Conservation (phyloP, 2,113 vertebrate genomes). For the Rhabdomys dilectus region DNA sequence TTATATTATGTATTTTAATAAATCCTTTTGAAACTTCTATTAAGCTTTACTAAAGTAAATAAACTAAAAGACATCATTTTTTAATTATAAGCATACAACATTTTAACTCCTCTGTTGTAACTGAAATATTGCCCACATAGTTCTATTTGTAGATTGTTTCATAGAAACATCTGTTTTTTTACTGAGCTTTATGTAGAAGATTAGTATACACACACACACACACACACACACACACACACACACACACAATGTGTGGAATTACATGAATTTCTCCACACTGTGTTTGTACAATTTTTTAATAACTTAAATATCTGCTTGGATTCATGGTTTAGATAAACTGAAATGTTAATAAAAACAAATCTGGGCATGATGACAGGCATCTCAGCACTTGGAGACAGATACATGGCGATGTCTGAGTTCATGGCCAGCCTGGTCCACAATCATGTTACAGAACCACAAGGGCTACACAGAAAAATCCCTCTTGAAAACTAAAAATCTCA, state of each 20-base stretch:
- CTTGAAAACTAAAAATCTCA: not conserved
- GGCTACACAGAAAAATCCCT: not conserved
- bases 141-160: not conserved
- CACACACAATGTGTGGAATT: not conserved
- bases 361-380: not conserved
- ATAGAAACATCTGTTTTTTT: not conserved
- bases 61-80: not conserved
- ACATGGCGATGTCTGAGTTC: not conserved
- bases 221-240: not conserved
- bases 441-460: not conserved
- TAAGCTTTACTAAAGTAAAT: not conserved
- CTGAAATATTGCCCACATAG: not conserved
- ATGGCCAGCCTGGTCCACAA: not conserved
- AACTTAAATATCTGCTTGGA: not conserved
- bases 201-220: not conserved
- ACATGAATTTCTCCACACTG: not conserved
- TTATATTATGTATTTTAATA: not conserved
- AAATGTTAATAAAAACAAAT: not conserved
- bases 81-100: not conserved
- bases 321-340: not conserved
- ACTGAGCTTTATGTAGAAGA: not conserved
- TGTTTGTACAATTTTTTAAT: not conserved
- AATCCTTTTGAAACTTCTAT: not conserved
- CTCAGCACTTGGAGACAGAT: not conserved
- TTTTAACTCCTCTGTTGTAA: not conserved